phyloP scores from a whole-genome alignment of 2,888 invertebrate species.

The Drosophila heteroneura region DNA sequence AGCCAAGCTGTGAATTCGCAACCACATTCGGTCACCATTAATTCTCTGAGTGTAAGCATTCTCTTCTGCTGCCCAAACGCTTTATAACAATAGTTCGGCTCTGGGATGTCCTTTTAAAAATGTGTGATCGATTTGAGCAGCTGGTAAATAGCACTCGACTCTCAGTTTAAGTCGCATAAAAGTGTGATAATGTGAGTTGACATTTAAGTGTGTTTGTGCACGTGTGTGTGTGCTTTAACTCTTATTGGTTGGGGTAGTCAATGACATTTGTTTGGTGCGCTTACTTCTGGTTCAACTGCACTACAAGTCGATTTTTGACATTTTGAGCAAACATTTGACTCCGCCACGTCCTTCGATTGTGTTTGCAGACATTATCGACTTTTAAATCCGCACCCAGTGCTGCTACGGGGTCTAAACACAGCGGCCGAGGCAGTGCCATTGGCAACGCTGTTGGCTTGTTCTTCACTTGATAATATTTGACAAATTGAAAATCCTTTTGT shows the following conservation, averaged over 20 bases:
- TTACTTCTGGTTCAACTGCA: conserved; percentile 73
- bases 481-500: conserved; percentile 80
- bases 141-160: conserved; percentile 46
- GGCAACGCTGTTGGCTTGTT: conserved; percentile 37
- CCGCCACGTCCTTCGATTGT: conserved; percentile 41
- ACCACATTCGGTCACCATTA: background rate
- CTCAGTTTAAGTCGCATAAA: conserved; percentile 23
- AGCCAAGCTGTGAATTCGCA: background rate
- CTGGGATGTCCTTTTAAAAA: conserved; percentile 34
- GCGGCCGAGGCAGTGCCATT: conserved; percentile 19
- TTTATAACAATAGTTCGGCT: conserved; percentile 13
- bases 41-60: conserved; percentile 13
- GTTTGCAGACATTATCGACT: conserved; percentile 80
- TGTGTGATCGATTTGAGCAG: conserved; percentile 38
- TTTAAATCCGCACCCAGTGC: conserved; percentile 73
- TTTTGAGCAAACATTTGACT: conserved; percentile 66
- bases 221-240: conserved; percentile 25
- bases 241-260: conserved; percentile 55
- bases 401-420: conserved; percentile 31
- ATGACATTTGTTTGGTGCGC: conserved; percentile 65
- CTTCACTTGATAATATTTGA: conserved; percentile 79
- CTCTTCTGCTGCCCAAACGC: background rate
- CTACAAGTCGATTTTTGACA: conserved; percentile 72
- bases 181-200: conserved; percentile 56
- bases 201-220: conserved; percentile 30